Conservation (phyloP, 2,888 invertebrate species). For the Drosophila seclusa region DNA sequence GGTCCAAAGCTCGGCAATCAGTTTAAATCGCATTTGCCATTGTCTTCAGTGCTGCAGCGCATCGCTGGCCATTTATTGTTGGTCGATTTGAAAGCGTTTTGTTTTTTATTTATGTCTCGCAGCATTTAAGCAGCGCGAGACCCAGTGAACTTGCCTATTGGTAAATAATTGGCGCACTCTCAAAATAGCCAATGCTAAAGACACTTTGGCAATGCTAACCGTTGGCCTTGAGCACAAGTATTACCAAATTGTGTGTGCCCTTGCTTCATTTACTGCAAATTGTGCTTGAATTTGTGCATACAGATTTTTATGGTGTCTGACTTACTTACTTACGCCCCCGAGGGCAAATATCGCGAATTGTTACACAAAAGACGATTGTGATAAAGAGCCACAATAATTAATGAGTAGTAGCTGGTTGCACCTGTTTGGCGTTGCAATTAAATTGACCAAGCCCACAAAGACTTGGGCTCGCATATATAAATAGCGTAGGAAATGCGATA, state of each 20-base stretch:
- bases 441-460: slow-evolving; percentile 60
- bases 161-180: slow-evolving; percentile 30
- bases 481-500: slow-evolving; percentile 31
- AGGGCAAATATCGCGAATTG: slow-evolving; percentile 41
- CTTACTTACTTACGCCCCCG: slow-evolving; percentile 30
- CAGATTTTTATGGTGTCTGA: slow-evolving; percentile 27
- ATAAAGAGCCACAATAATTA: slow-evolving; percentile 9
- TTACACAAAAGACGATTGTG: slow-evolving; percentile 15
- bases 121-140: slow-evolving; percentile 21
- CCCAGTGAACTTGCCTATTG: slow-evolving; percentile 26
- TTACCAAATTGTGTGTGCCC: slow-evolving; percentile 51
- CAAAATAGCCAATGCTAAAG: slow-evolving; percentile 56
- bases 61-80: slow-evolving; percentile 21
- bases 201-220: slow-evolving; percentile 13
- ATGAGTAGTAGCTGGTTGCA: slow-evolving; percentile 25
- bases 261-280: slow-evolving; percentile 73
- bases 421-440: slow-evolving; percentile 63
- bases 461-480: slow-evolving; percentile 27
- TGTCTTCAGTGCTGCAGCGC: slow-evolving; percentile 11
- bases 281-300: slow-evolving; percentile 63
- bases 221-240: slow-evolving; percentile 43
- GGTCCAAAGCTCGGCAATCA: slow-evolving; percentile 3
- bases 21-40: background rate
- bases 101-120: slow-evolving; percentile 3
- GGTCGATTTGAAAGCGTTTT: slow-evolving; percentile 21